These are phyloP conservation scores for Chloropsis hardwickii DNA, from an alignment of 2,113 vertebrate genomes.

Conservation along the genomic window DNA sequence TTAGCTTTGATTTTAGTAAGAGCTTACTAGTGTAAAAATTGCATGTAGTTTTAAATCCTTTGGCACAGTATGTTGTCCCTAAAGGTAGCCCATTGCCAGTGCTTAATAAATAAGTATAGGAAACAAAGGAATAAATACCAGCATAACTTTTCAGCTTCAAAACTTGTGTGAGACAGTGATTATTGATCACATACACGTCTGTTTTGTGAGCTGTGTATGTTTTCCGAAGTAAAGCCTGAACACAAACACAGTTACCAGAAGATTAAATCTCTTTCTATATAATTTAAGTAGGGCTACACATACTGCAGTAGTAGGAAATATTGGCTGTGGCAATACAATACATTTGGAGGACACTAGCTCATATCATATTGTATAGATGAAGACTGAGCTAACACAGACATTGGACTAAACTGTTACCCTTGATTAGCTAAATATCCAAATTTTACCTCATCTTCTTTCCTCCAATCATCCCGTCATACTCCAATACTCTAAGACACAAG, in stretches of 20 bases:
- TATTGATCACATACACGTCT: background rate
- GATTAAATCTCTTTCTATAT: background rate
- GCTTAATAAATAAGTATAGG: background rate
- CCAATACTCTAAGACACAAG: background rate
- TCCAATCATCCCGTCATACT: background rate
- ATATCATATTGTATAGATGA: background rate
- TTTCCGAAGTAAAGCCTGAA: background rate
- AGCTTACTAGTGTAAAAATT: background rate
- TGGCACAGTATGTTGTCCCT: background rate
- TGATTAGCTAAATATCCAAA: background rate
- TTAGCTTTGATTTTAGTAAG: background rate
- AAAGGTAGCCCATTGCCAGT: background rate
- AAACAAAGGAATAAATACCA: background rate
- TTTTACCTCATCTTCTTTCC: background rate
- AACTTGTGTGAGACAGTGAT: background rate
- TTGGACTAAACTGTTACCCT: background rate
- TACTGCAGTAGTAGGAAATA: background rate
- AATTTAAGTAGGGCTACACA: background rate
- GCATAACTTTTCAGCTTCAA: background rate
- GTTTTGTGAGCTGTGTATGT: background rate
- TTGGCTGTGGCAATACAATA: background rate
- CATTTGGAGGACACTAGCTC: background rate
- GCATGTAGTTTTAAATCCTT: background rate
- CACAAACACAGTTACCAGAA: background rate
- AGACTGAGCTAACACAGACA: background rate